phyloP scores from a whole-genome alignment of 2,113 vertebrate genomes.

The Tangachromis dhanisi region DNA sequence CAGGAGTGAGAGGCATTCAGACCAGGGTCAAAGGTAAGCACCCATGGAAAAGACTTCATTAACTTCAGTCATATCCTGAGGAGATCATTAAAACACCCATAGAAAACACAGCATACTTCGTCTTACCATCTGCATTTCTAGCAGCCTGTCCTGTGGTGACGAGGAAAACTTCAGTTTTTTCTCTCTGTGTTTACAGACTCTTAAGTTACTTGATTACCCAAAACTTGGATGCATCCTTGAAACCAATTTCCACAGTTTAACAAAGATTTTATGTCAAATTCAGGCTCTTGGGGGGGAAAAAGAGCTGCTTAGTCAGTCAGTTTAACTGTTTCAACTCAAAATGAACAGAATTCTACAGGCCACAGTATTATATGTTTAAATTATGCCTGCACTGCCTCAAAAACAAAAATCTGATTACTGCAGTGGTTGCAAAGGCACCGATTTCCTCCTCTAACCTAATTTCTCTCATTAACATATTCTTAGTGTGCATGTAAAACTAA shows the following conservation, averaged over 20 bases:
- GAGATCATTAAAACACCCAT: conserved; percentile 57
- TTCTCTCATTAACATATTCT: conserved; percentile 11
- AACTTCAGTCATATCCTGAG: conserved; percentile 61
- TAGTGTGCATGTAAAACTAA: neutral
- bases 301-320: neutral
- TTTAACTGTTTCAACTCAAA: conserved; percentile 1
- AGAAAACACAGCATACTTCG: conserved; percentile 14
- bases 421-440: neutral
- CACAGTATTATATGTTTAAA: neutral
- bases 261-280: neutral
- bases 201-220: neutral
- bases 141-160: neutral
- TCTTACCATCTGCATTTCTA: conserved; percentile 25
- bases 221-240: neutral
- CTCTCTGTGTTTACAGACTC: neutral
- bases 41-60: conserved; percentile 59
- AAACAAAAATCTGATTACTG: conserved; percentile 18
- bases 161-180: neutral
- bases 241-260: neutral
- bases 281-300: neutral
- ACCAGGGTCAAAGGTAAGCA: conserved; percentile 55
- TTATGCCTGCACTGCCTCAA: neutral
- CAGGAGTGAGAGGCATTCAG: conserved; percentile 41
- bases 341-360: neutral
- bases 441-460: conserved; percentile 8